These are phyloP conservation scores for Frankliniella intonsa DNA, from an alignment of 2,888 invertebrate species.

Conservation along the genomic window DNA sequence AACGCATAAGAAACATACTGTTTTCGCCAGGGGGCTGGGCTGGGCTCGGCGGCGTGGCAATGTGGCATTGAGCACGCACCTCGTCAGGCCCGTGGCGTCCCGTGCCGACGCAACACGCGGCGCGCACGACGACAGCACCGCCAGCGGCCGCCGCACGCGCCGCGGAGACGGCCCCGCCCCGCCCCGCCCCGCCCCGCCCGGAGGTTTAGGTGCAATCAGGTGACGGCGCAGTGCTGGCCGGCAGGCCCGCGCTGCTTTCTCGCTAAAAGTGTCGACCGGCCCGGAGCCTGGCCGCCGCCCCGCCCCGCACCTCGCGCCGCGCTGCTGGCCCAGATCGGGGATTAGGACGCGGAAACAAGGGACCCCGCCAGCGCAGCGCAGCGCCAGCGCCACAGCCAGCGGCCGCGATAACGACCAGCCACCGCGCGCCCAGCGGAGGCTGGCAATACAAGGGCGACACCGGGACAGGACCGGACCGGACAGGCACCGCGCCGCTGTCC, in stretches of 20 bases:
- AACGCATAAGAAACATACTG: too few relatives aligned
- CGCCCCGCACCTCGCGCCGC: neutral
- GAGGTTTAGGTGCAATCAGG: neutral
- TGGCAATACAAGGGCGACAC: too few relatives aligned
- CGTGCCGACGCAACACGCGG: too few relatives aligned
- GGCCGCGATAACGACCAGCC: too few relatives aligned
- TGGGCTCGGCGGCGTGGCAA: too few relatives aligned
- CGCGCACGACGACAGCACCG: too few relatives aligned
- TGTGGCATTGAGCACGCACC: too few relatives aligned
- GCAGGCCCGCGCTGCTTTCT: neutral
- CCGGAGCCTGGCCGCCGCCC: neutral
- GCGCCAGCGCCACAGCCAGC: neutral
- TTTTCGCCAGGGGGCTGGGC: too few relatives aligned
- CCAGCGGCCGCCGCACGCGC: neutral
- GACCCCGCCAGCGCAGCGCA: neutral
- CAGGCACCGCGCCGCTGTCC: too few relatives aligned
- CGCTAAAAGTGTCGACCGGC: neutral
- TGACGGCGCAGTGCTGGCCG: neutral
- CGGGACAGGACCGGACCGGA: too few relatives aligned
- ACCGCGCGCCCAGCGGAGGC: too few relatives aligned
- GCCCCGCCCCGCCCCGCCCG: neutral
- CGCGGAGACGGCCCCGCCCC: neutral
- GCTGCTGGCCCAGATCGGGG: neutral
- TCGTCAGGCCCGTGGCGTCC: too few relatives aligned
- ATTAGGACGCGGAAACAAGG: slow-evolving; percentile 5